Percentiles rank a stretch among this genome's conserved stretches.
Conservation (phyloP, 1,140 invertebrate species). For the Laupala kohalensis region DNA sequence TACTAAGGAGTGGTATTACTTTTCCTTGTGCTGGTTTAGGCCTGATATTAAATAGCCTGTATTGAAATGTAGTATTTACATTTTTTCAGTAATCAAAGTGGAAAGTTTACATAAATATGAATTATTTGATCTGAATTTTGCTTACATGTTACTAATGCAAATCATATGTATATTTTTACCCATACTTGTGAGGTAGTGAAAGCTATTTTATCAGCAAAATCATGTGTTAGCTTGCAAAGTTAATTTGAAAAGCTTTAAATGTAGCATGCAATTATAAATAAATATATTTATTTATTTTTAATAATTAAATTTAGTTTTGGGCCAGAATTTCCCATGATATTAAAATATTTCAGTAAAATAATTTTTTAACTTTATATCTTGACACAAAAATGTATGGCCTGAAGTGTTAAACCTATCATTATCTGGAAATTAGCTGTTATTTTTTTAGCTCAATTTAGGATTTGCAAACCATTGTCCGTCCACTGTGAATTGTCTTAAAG, state of each 20-base stretch:
- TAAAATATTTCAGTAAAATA: background rate
- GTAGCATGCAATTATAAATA: background rate
- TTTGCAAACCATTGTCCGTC: too few relatives aligned
- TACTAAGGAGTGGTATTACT: too few relatives aligned
- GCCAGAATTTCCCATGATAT: background rate
- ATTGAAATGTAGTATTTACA: too few relatives aligned
- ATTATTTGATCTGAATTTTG: too few relatives aligned
- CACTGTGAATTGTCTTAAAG: too few relatives aligned
- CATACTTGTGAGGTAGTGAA: background rate
- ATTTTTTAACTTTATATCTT: background rate
- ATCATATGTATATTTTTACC: background rate
- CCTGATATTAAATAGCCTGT: too few relatives aligned
- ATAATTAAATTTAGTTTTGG: background rate
- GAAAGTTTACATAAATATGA: too few relatives aligned
- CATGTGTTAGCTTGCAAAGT: background rate
- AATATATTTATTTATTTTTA: too few relatives aligned
- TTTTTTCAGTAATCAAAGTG: too few relatives aligned
- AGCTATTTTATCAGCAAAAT: background rate
- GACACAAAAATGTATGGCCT: background rate
- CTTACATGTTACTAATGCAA: too few relatives aligned
- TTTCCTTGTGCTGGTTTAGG: too few relatives aligned
- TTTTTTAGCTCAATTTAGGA: too few relatives aligned
- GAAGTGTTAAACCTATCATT: background rate
- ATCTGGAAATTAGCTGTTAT: background rate
- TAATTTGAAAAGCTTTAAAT: background rate